These are phyloP conservation scores for Bradypodion pumilum DNA, from an alignment of 2,797 vertebrate species.

Conservation along the genomic window DNA sequence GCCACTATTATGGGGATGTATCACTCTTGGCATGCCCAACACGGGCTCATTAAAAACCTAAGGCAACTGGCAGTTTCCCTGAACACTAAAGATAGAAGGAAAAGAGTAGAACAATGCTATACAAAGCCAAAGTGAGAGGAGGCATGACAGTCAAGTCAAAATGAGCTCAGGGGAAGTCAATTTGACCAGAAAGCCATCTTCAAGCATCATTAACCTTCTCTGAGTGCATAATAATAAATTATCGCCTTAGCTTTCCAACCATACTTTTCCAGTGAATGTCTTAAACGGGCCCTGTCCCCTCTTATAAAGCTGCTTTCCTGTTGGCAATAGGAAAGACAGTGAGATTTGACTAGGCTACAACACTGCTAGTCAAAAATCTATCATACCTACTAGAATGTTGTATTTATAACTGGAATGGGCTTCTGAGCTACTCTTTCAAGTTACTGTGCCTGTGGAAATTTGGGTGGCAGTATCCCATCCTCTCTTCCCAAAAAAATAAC, in stretches of 20 bases:
- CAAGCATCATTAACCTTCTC: background rate
- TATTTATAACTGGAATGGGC: background rate
- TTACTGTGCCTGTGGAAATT: background rate
- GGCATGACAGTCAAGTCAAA: slow-evolving; percentile 8
- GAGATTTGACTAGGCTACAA: background rate
- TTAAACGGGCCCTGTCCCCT: background rate
- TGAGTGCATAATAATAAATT: background rate
- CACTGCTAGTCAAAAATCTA: background rate
- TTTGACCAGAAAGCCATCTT: slow-evolving; percentile 23
- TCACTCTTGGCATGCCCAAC: slow-evolving; percentile 24
- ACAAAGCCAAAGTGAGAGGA: background rate
- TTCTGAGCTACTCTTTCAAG: background rate
- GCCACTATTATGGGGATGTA: slow-evolving; percentile 36
- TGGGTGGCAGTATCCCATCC: no score
- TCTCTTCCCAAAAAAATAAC: no score
- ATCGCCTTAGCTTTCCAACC: background rate
- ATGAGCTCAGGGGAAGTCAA: background rate
- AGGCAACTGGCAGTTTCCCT: slow-evolving; percentile 28
- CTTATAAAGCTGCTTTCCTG: background rate
- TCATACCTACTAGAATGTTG: background rate
- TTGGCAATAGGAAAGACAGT: background rate
- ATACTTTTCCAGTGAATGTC: background rate
- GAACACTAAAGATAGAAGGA: slow-evolving; percentile 17
- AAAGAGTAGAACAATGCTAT: slow-evolving; percentile 33
- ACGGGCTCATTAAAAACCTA: slow-evolving; percentile 32